Evolutionary conservation across 2,113 vertebrate genomes (phyloP), one percentile per base, ranked within the genome.

Genomic region (Microcebus murinus): DNA sequence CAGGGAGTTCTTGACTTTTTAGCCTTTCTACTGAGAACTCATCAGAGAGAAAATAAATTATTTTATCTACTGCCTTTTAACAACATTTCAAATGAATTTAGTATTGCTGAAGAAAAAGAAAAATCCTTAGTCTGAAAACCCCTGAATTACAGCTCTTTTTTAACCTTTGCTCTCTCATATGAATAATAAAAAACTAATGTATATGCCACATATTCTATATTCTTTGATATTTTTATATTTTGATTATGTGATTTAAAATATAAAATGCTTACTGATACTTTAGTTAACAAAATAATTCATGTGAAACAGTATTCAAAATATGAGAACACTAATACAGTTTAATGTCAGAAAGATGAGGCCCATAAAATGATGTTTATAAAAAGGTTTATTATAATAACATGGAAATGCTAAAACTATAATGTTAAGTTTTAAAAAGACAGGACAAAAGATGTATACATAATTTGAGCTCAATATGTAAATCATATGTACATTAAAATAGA

Each of bases 1-100:
- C 74, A 90, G 82, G 29, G 12, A 93, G 68, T 92, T 96, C 36
- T 93, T 92, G 81, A 86, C 71, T 95, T 74, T 87, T 97, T 52
- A 84, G 36, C 29, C 81, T 93, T 95, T 89, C 48, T 86, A 52
- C 20, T 70, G 50, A 88, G 74, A 93, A 65, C 48, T 88, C n/a
- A 76, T 80, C 3, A 83, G 48, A 65, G 27, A 90, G 57, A 87
- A 87, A 96, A 81, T 86, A 73, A 90, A 94, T 80, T 77, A 74
- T 92, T 96, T 92, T 59, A 83, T 80, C 57, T 89, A 42, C 34
- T 94, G 50, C 36, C 42, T 95, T 93, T 95, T 88, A 92, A 83
- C 8, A 57, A 61, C 55, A 82, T 87, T 92, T 87, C 79, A 74
- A 70, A 70, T 96, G 45, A 97, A 76, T 76, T 68, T 93, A 82